phyloP scores from a whole-genome alignment of 2,113 vertebrate genomes.

The Psophia crepitans region DNA sequence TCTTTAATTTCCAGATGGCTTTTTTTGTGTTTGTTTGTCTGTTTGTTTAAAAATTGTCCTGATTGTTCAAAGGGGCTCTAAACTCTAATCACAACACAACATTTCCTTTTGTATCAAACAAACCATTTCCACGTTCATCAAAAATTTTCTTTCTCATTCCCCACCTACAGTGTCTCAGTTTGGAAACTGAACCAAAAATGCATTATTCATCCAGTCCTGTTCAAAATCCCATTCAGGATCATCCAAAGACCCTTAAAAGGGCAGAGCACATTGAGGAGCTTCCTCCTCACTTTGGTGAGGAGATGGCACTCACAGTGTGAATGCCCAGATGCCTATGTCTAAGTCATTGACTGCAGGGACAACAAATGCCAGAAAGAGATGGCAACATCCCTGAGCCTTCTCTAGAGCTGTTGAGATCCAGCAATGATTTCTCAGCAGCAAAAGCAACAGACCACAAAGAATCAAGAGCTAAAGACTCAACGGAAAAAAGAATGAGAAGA shows the following conservation, averaged over 20 bases:
- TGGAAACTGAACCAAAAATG: background rate
- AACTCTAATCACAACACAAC: background rate
- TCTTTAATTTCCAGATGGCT: background rate
- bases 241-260: background rate
- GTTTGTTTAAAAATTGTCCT: background rate
- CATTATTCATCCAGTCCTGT: background rate
- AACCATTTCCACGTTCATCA: background rate
- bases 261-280: background rate
- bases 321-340: background rate
- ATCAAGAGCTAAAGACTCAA: background rate
- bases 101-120: background rate
- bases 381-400: background rate
- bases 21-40: too few species aligned
- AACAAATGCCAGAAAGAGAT: background rate
- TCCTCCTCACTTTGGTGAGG: background rate
- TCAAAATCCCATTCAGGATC: background rate
- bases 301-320: background rate
- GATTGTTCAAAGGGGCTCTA: background rate
- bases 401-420: background rate
- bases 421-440: background rate
- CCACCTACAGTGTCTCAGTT: background rate
- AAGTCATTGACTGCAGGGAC: background rate
- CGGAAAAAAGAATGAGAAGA: background rate
- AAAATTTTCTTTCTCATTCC: background rate
- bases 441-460: background rate